Evolutionary conservation across 2,797 vertebrate species (phyloP).

Genomic region (Anabacerthia variegaticeps): DNA sequence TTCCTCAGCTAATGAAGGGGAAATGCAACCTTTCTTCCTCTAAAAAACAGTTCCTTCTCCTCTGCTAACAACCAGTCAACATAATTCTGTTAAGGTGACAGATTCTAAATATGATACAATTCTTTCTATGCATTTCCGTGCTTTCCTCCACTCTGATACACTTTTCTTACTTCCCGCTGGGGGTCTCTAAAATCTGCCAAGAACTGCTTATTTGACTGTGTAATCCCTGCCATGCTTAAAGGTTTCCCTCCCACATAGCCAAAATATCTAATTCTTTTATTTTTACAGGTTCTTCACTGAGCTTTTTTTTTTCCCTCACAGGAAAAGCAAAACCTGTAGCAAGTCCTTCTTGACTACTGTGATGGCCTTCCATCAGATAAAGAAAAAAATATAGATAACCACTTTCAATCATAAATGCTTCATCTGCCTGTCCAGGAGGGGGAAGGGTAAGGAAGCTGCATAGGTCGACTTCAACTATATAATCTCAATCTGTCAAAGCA

Average conservation of each 20-base stretch:
- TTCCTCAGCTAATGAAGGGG: slow-evolving; percentile 20
- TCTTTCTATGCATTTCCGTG: slow-evolving; percentile 11
- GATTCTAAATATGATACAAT: not conserved
- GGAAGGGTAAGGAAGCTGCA: not conserved
- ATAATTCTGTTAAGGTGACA: not conserved
- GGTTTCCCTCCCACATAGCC: not conserved
- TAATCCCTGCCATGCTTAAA: not conserved
- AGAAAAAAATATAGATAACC: not conserved
- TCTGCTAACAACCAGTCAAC: slow-evolving; percentile 15
- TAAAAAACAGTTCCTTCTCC: not conserved
- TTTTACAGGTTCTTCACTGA: not conserved
- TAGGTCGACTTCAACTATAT: slow-evolving; percentile 16
- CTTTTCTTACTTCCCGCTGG: not conserved
- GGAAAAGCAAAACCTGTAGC: not conserved
- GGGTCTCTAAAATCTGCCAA: not conserved
- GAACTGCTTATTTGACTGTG: slow-evolving; percentile 10
- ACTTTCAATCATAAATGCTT: not conserved
- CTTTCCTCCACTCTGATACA: not conserved
- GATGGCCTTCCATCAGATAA: not conserved
- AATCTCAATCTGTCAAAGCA: slow-evolving; percentile 55
- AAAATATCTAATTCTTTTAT: not conserved
- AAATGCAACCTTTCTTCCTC: slow-evolving; percentile 18
- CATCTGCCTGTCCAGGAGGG: not conserved
- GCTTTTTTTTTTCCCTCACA: not conserved
- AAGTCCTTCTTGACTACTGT: not conserved